Percentiles rank a stretch among this genome's conserved stretches.
These are phyloP conservation scores for Craniophora ligustri DNA, from an alignment of 2,888 invertebrate genomes.

Conservation along the genomic window DNA sequence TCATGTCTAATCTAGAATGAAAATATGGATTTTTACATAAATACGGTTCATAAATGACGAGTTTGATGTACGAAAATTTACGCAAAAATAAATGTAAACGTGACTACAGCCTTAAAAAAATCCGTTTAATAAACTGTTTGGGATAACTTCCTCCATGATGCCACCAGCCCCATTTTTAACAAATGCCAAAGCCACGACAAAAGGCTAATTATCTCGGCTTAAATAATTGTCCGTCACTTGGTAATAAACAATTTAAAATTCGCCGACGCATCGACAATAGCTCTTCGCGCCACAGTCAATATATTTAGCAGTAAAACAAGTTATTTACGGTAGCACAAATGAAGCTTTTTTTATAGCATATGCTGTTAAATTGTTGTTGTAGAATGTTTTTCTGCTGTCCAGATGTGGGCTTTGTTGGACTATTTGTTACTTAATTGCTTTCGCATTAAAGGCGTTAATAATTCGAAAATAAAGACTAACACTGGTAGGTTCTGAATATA, in stretches of 20 bases:
- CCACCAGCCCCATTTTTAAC: constrained; percentile 36
- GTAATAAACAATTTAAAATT: constrained; percentile 59
- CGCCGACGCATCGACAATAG: constrained; percentile 50
- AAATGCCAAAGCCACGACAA: constrained; percentile 45
- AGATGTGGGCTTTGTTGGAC: constrained; percentile 18
- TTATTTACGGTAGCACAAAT: not conserved
- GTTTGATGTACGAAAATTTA: too few relatives aligned
- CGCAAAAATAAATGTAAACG: too few relatives aligned
- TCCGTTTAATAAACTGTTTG: constrained; percentile 9
- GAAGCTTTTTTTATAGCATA: not conserved
- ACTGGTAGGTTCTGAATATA: too few relatives aligned
- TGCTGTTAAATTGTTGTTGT: not conserved
- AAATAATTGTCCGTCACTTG: constrained; percentile 54
- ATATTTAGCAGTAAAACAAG: constrained; percentile 38
- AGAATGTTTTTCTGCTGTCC: not conserved
- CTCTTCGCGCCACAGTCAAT: constrained; percentile 12
- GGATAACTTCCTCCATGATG: constrained; percentile 17
- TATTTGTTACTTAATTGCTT: not conserved
- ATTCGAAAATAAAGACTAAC: too few relatives aligned
- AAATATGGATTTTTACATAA: too few relatives aligned
- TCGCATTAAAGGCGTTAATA: too few relatives aligned
- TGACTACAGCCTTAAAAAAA: constrained; percentile 4
- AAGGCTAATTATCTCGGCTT: constrained; percentile 55
- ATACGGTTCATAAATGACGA: too few relatives aligned
- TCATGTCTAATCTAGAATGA: too few relatives aligned